Base-by-base conservation (phyloP, 2,113 vertebrate genomes). In the Corvus hawaiiensis region DNA sequence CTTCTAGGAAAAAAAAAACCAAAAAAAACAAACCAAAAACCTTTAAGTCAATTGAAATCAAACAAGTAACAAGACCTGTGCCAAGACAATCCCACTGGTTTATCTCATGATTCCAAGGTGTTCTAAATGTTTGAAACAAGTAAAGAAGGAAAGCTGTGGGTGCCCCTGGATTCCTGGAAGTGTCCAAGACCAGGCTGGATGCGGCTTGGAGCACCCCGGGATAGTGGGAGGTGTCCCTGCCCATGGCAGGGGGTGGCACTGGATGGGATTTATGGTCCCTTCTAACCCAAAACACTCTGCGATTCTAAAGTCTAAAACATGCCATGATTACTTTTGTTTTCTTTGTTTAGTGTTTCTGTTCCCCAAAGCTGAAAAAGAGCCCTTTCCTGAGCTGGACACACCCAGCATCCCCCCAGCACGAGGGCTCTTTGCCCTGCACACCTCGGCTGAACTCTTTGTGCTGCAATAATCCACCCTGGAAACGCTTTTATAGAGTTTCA, bases 171-270 rank as follows among this genome's bases (percentile, higher is more conserved):
- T 59, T 39, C 23, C 61, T 67, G 77, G 12, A 0, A 39, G 27
- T 46, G 78, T 0, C 54, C 61, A 1, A 39, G 69, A 11, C 27
- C 18, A 6, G 7, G 12, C 0, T 55, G 48, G 66, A 51, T 0
- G 0, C 11, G 22, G 41, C 55, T 79, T 30, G 77, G 83, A 76
- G 32, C 35, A 11, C 0, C 17, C 32, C 7, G 43, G 59, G 22
- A 5, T 0, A 32, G 32, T 12, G 35, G 11, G 0, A 49, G 26
- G 7, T 49, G 35, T 30, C 56, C 85, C 48, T 63, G 66, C 27
- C 62, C 16, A 10, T 4, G 33, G 43, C 35, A 35, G 23, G 28
- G 14, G 21, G 24, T 49, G 54, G 19, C 11, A 19, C 23, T 39
- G 13, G 28, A 0, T 23, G 35, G 8, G 4, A 3, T 33, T 54